Evolutionary conservation across 2,888 invertebrate genomes (phyloP).

Genomic region (Gerosis bhagava): DNA sequence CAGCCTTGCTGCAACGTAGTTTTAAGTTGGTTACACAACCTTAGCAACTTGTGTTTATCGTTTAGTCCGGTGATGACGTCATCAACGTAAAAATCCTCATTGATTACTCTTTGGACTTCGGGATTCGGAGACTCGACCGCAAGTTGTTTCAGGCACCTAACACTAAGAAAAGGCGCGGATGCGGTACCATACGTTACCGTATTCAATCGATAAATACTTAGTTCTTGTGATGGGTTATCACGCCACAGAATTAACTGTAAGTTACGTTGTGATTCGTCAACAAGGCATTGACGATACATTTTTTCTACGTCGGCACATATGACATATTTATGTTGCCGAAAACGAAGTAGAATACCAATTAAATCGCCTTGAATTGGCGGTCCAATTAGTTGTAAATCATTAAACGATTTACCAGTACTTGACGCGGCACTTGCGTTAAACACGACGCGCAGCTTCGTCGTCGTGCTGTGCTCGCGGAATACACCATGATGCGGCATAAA

Average conservation of each 20-base stretch:
- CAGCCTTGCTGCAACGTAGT: slow-evolving; percentile 10
- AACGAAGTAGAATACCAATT: slow-evolving; percentile 34
- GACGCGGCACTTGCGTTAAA: slow-evolving; percentile 28
- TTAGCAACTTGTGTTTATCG: slow-evolving; percentile 3
- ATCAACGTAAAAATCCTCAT: slow-evolving; percentile 35
- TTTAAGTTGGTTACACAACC: slow-evolving; percentile 1
- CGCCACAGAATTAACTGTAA: slow-evolving; percentile 29
- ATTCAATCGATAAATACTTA: slow-evolving; percentile 28
- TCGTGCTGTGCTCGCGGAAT: slow-evolving; percentile 23
- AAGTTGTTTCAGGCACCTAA: slow-evolving; percentile 38
- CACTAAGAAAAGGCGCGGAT: slow-evolving; percentile 36
- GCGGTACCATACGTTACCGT: slow-evolving; percentile 35
- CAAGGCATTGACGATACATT: slow-evolving; percentile 35
- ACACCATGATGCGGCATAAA: slow-evolving; percentile 33
- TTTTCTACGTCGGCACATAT: slow-evolving; percentile 36
- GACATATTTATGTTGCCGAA: slow-evolving; percentile 30
- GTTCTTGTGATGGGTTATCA: slow-evolving; percentile 23
- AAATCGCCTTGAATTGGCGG: no score
- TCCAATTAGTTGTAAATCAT: slow-evolving; percentile 31
- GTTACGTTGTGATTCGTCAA: slow-evolving; percentile 17
- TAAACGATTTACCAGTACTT: slow-evolving; percentile 26
- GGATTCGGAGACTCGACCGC: slow-evolving; percentile 37
- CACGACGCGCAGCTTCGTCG: no score
- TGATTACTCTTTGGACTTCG: slow-evolving; percentile 32
- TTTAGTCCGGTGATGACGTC: slow-evolving; percentile 34